phyloP scores from a whole-genome alignment of 2,797 vertebrate species.

The Sebastes elongatus region DNA sequence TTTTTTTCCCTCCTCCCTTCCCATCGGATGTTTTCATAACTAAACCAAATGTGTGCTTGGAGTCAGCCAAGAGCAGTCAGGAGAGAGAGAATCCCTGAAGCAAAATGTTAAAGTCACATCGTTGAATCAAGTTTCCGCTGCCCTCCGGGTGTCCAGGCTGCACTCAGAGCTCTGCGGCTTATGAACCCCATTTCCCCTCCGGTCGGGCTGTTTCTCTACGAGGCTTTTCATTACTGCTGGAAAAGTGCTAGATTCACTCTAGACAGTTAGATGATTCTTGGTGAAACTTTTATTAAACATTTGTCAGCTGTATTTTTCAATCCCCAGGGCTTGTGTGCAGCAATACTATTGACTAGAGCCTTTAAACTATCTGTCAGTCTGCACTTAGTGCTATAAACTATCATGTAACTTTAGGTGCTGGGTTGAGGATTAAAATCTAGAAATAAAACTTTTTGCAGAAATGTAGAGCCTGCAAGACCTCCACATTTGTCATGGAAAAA shows the following conservation, averaged over 20 bases:
- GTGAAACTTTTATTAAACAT: slow-evolving; percentile 44
- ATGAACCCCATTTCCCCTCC: slow-evolving; percentile 39
- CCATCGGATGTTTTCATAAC: slow-evolving; percentile 86
- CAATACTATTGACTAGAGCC: background rate
- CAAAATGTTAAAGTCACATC: slow-evolving; percentile 67
- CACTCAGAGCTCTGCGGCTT: slow-evolving; percentile 39
- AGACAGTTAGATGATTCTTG: slow-evolving; percentile 21
- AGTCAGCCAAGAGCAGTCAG: slow-evolving; percentile 73
- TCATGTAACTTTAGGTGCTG: background rate
- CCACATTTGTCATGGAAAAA: too few relatives aligned
- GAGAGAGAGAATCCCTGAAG: slow-evolving; percentile 70
- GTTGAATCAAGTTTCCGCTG: slow-evolving; percentile 58
- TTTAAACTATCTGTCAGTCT: slow-evolving; percentile 2
- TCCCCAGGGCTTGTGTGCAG: background rate
- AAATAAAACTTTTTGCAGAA: too few relatives aligned
- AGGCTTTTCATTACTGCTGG: slow-evolving; percentile 45
- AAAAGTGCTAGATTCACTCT: slow-evolving; percentile 3
- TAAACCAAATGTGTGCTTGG: slow-evolving; percentile 79
- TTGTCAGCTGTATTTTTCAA: slow-evolving; percentile 28
- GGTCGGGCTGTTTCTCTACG: slow-evolving; percentile 5
- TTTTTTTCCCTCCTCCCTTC: slow-evolving; percentile 56
- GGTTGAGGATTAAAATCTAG: background rate
- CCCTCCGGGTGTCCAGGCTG: slow-evolving; percentile 45
- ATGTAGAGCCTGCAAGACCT: too few relatives aligned
- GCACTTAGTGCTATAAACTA: background rate